Base-by-base conservation (phyloP, 2,888 invertebrate genomes). In the Cephus runcator region DNA sequence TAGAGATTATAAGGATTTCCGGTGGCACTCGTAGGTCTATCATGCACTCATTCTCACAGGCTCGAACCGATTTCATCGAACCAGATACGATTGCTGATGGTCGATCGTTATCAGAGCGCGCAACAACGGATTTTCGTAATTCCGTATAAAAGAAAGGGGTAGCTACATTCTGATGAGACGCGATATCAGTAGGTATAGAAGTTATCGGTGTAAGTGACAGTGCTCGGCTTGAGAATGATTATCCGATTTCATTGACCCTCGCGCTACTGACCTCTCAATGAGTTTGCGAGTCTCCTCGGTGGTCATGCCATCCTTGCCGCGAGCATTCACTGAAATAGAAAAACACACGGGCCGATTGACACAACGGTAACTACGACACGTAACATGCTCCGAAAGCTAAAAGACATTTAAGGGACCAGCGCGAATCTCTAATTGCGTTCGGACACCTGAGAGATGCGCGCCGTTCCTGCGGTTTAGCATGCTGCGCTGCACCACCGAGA, bases 201-300 rank as follows among this genome's bases (percentile, higher is more conserved):
- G 15, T 40, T 40, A 15, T 40, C 40, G 40, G 40, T 15, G 15
- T 1, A 40, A 40, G 40, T 40, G 15, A 40, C 40, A 15, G 6
- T 40, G 40, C 40, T 40, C 40, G 40, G 15, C 40, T 40, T 40
- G 40, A 40, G 40, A 40, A 40, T 40, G 40, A 40, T 40, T 40
- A 40, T 31, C 33, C 69, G 69, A 33, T 69, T 15, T 31, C 11
- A 69, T 33, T 81, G 83, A 85, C 84, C 85, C 85, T 83, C 87
- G 85, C 87, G 86, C 88, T 92, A 96, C 95, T 96, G 95, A 97
- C 97, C 97, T 97, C 95, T 98, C 98, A 94, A 98, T 96, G 94
- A 97, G 96, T 95, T 97, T 97, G 94, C 98, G 96, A 96, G 97
- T 97, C 95, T 97, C 97, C 94, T 97, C 98, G 93, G 96, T 96